Conservation (phyloP, 2,113 vertebrate genomes). For the Cryptotis parvus region DNA sequence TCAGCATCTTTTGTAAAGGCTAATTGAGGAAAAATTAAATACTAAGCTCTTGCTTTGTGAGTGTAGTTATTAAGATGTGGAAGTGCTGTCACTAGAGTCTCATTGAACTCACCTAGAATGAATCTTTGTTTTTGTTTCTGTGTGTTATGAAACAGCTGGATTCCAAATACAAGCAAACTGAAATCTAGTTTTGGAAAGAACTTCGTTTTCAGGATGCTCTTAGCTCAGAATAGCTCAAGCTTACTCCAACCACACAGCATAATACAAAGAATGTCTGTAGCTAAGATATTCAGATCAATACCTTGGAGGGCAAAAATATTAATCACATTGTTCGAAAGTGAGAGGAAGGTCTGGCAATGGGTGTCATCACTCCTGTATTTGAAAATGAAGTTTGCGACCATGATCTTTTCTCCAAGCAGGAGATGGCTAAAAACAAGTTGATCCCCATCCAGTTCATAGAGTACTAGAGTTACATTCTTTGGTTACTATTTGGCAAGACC, state of each 20-base stretch:
- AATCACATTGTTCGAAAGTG: conserved; percentile 77
- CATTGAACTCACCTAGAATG: conserved; percentile 73
- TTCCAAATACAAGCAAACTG: conserved; percentile 76
- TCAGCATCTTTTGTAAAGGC: conserved; percentile 74
- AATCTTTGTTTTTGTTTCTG: conserved; percentile 72
- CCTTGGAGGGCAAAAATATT: conserved; percentile 83
- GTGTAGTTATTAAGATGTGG: conserved; percentile 80
- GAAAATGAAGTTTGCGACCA: conserved; percentile 66
- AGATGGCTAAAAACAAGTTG: background rate
- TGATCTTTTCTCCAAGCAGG: conserved; percentile 56
- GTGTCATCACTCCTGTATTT: conserved; percentile 44
- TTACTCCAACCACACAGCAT: conserved; percentile 57
- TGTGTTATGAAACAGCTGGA: conserved; percentile 77
- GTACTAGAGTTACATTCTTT: conserved; percentile 62
- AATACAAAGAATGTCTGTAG: conserved; percentile 81
- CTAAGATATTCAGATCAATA: conserved; percentile 85
- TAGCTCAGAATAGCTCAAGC: conserved; percentile 69
- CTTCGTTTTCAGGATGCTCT: conserved; percentile 72
- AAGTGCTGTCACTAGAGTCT: conserved; percentile 71
- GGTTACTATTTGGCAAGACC: conserved; percentile 36
- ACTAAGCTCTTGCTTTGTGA: conserved; percentile 64
- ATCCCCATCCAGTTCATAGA: conserved; percentile 64
- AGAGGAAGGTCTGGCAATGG: conserved; percentile 68
- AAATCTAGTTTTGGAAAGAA: conserved; percentile 70
- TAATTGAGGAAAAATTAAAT: conserved; percentile 78